These are phyloP conservation scores for Athripsodes cinereus DNA, from an alignment of 2,888 invertebrate species.

Conservation along the genomic window DNA sequence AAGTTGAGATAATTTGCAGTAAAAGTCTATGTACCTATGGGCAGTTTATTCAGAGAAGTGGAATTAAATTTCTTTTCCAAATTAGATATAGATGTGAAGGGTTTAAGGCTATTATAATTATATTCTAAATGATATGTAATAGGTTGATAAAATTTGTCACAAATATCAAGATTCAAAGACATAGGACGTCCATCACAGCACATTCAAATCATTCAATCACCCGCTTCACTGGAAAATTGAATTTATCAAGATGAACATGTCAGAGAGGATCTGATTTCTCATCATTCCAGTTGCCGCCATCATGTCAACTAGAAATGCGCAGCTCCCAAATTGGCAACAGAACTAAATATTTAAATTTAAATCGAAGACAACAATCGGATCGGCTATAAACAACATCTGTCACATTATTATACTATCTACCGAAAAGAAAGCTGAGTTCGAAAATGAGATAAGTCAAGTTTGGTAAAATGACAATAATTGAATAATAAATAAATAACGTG, in stretches of 20 bases:
- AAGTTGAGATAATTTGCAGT: too few relatives aligned
- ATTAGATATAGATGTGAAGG: too few relatives aligned
- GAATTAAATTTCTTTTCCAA: too few relatives aligned
- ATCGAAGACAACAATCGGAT: neutral
- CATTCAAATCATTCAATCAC: neutral
- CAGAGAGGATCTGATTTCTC: conserved; percentile 9
- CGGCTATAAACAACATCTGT: neutral
- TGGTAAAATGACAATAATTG: neutral
- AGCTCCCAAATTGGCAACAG: neutral
- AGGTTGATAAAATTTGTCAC: too few relatives aligned
- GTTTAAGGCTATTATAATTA: too few relatives aligned
- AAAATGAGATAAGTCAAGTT: neutral
- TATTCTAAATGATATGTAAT: too few relatives aligned
- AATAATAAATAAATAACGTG: neutral
- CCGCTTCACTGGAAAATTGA: neutral
- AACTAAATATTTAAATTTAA: neutral
- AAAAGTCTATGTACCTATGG: too few relatives aligned
- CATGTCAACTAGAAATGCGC: conserved; percentile 7
- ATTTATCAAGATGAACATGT: conserved; percentile 3
- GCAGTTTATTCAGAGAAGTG: too few relatives aligned
- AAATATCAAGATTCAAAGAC: neutral
- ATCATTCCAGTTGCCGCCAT: conserved; percentile 16
- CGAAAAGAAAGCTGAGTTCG: neutral
- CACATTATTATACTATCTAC: conserved; percentile 1
- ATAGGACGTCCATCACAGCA: neutral